Evolutionary conservation across 2,797 vertebrate genomes (phyloP), one percentile per base, ranked within the genome.

Genomic region (Buphagus erythrorhynchus): DNA sequence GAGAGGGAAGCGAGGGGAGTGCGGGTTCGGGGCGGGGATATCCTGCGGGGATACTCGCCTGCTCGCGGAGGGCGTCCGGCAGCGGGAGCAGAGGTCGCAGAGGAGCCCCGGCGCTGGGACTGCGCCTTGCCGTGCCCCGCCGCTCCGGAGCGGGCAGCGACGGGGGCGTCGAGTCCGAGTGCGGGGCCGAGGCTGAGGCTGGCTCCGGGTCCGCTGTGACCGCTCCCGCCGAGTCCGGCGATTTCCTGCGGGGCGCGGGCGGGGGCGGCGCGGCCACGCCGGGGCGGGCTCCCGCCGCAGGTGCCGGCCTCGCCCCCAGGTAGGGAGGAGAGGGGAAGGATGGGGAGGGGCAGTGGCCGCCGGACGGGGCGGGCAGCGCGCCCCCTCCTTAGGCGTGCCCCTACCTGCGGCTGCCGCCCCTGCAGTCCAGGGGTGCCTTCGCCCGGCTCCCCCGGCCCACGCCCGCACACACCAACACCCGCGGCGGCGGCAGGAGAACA

Each of bases 401-500:
- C 74, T 49, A 73, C 59, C 82, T 65, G 78, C 49, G n/a, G 52
- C 67, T 17, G 65, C 36, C 21, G 3, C 40, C 28, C 6, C 7
- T 33, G 8, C 21, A 9, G 16, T 3, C 1, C 10, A 13, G 25
- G 43, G 67, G 38, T 21, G 52, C 12, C 51, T 55, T 71, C 16
- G 26, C 36, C 40, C 25, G 1, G 62, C 9, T 61, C 8, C 43
- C 67, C 18, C 13, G 8, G 40, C 58, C 24, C 45, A 4, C 33
- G 19, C n/a, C n/a, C 26, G 26, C 58, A 35, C 74, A n/a, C 74
- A n/a, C 79, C 11, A 57, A 36, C 94, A 40, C 73, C 35, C 36
- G 71, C 63, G 11, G 80, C 75, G 83, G 77, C 29, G 66, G 88
- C 75, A 59, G 67, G 68, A 33, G 81, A 87, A 94, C 98, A 97